Conservation (phyloP, 2,888 invertebrate genomes). For the Drosophila falleni region DNA sequence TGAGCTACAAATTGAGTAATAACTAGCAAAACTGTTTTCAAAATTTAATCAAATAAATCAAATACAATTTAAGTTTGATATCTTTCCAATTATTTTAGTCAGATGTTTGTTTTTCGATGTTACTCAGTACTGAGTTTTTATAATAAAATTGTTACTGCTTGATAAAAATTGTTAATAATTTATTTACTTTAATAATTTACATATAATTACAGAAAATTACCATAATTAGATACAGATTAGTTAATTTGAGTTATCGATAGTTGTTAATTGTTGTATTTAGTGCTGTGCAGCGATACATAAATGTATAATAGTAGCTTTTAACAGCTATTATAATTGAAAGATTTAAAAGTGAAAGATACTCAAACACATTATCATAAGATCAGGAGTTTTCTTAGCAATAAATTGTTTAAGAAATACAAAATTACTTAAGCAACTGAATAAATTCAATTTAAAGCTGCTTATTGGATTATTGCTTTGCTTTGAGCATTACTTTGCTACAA, state of each 20-base stretch:
- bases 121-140: neutral
- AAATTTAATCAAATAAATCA: neutral
- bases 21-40: neutral
- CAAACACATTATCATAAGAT: neutral
- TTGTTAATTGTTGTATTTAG: neutral
- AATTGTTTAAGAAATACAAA: slow-evolving; percentile 6
- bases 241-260: slow-evolving; percentile 2
- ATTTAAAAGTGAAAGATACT: slow-evolving; percentile 1
- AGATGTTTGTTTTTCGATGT: neutral
- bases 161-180: too few relatives aligned
- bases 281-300: slow-evolving; percentile 3
- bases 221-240: neutral
- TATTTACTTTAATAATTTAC: neutral
- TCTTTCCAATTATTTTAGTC: neutral
- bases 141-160: neutral
- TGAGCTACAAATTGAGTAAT: neutral
- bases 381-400: neutral
- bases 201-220: neutral
- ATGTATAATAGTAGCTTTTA: neutral
- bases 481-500: neutral
- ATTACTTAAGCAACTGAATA: slow-evolving; percentile 12
- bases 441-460: slow-evolving; percentile 15
- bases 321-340: neutral
- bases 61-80: neutral
- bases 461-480: slow-evolving; percentile 14